phyloP scores from a whole-genome alignment of 1,140 invertebrate genomes.

The Pectinophora gossypiella region DNA sequence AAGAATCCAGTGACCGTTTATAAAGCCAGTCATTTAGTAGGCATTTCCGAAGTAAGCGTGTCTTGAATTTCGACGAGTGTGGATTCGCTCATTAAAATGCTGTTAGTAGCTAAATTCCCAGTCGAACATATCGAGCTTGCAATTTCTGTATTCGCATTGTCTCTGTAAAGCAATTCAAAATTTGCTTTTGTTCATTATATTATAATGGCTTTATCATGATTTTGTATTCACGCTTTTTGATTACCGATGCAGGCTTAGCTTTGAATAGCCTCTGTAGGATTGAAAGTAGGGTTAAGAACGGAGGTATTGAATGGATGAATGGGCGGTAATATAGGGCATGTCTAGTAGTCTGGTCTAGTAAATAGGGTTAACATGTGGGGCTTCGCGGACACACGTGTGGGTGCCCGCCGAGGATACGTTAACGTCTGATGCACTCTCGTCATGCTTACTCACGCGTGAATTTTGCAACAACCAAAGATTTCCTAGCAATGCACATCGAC shows the following conservation, averaged over 20 bases:
- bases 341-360: slow-evolving; percentile 23
- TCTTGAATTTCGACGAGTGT: neutral
- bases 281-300: neutral
- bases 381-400: slow-evolving; percentile 36
- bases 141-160: slow-evolving; percentile 1
- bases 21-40: slow-evolving; percentile 20
- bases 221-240: neutral
- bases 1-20: no score
- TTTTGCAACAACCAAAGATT: slow-evolving; percentile 1
- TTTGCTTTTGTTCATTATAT: slow-evolving; percentile 1
- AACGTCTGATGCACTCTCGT: slow-evolving; percentile 18
- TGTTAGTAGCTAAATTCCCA: neutral
- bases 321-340: slow-evolving; percentile 27
- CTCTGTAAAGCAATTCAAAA: neutral
- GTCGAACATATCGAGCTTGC: neutral
- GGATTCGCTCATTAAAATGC: neutral
- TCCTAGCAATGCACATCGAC: no score
- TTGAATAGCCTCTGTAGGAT: neutral
- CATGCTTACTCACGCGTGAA: slow-evolving; percentile 36
- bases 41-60: no score
- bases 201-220: slow-evolving; percentile 2
- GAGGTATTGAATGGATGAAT: slow-evolving; percentile 14
- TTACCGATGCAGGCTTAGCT: neutral
- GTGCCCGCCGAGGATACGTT: slow-evolving; percentile 12
- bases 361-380: slow-evolving; percentile 45